These are phyloP conservation scores for Lasioglossum marginatum DNA, from an alignment of 2,888 invertebrate genomes.

Conservation along the genomic window DNA sequence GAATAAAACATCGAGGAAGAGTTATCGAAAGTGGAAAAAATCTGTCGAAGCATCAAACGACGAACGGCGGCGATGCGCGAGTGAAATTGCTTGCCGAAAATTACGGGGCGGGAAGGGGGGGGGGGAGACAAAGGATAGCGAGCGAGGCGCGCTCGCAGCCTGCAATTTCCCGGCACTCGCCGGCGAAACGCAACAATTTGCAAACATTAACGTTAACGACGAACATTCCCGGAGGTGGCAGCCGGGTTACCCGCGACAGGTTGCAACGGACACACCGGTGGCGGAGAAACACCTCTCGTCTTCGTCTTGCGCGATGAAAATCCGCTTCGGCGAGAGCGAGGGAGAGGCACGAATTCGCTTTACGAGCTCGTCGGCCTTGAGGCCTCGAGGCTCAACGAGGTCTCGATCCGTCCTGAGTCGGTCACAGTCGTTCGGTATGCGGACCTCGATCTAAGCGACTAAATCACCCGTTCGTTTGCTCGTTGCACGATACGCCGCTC, in stretches of 20 bases:
- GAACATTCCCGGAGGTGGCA: constrained; percentile 10
- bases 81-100: constrained; percentile 14
- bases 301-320: constrained; percentile 62
- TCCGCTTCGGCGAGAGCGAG: constrained; percentile 60
- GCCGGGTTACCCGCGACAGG: constrained; percentile 31
- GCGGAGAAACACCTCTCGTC: constrained; percentile 38
- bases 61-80: background rate
- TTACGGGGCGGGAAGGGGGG: background rate
- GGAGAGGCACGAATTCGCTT: constrained; percentile 72
- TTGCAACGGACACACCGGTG: constrained; percentile 29
- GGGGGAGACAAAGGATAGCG: background rate
- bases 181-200: constrained; percentile 48
- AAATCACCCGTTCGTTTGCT: constrained; percentile 66
- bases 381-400: constrained; percentile 72
- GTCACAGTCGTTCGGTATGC: constrained; percentile 75
- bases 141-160: background rate
- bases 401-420: constrained; percentile 72
- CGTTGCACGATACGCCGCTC: constrained; percentile 64
- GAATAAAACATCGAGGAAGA: background rate
- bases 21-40: background rate
- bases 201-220: constrained; percentile 49
- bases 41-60: background rate
- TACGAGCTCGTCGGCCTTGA: constrained; percentile 73
- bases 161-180: constrained; percentile 34
- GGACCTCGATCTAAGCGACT: constrained; percentile 74